A percentile compares a stretch with the other conserved stretches of the same genome.
These are phyloP conservation scores for Cydia pomonella DNA, from an alignment of 1,140 invertebrate genomes.

Conservation along the genomic window DNA sequence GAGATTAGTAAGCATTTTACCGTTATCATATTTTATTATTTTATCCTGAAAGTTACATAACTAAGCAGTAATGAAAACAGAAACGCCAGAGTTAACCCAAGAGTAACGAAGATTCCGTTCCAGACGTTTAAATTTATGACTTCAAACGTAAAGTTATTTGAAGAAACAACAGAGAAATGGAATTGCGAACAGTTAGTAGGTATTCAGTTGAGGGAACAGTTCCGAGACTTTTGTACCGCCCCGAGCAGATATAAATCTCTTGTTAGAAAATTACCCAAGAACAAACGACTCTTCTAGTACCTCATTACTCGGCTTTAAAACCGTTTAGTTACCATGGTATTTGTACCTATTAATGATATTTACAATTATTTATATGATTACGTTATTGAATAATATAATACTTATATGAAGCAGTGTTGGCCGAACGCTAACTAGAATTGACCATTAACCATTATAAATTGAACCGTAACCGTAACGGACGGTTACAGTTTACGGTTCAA, in stretches of 20 bases:
- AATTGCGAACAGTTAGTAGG: conserved; percentile 32
- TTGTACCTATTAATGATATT: not conserved
- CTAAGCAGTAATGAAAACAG: conserved; percentile 24
- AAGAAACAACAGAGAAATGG: conserved; percentile 33
- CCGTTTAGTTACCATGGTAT: conserved; percentile 5
- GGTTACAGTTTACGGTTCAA: too few relatives aligned
- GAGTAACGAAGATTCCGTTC: conserved; percentile 18
- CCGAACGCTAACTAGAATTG: too few relatives aligned
- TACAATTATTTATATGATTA: conserved; percentile 30
- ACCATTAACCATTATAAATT: too few relatives aligned
- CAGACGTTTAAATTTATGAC: conserved; percentile 32
- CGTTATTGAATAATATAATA: not conserved
- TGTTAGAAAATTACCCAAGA: conserved; percentile 26
- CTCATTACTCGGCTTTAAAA: conserved; percentile 27
- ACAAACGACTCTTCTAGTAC: conserved; percentile 30
- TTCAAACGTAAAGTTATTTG: conserved; percentile 30
- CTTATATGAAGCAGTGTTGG: too few relatives aligned
- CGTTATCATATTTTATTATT: conserved; percentile 3
- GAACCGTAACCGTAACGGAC: too few relatives aligned
- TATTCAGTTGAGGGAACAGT: conserved; percentile 30
- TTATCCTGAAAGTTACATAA: not conserved
- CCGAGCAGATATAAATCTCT: conserved; percentile 30
- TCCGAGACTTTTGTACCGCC: conserved; percentile 27
- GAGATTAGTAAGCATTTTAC: too few relatives aligned
- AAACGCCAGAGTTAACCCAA: conserved; percentile 21